Base-by-base conservation (phyloP, 2,888 invertebrate species). In the Deilephila porcellus region DNA sequence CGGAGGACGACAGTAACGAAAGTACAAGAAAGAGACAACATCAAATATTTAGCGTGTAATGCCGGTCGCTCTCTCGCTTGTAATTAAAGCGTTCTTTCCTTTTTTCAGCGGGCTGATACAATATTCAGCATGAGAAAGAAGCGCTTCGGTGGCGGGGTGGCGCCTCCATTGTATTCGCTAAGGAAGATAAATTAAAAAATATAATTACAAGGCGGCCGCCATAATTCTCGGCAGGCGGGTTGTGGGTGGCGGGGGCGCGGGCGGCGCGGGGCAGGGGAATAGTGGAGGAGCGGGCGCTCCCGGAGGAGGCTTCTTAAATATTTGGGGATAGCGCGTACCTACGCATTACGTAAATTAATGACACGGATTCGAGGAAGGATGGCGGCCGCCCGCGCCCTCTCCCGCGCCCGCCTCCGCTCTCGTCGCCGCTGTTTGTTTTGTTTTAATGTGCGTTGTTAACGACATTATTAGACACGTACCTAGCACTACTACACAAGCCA, bases 101-200 rank as follows among this genome's bases (percentile, higher is more conserved):
- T 93, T 94, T 94, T 94, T 94, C 93, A 94, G 93, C 91, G 90
- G 93, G 91, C 94, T 93, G 93, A 94, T 94, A 94, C 94, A 94
- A 94, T 94, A 94, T 94, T 94, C 94, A 94, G 94, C 93, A 93
- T 93, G 93, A 93, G 94, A 93, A 94, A 93, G 94, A 93, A 93
- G 93, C 93, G 92, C 90, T 93, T 86, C 91, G 91, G 93, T 92
- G 92, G 93, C 92, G 89, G 93, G 94, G 94, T 93, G 94, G 94
- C 93, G 93, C 94, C 94, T 93, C 94, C 94, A 95, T 95, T 95
- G 95, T 95, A 93, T 93, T 94, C 95, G 95, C 95, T 95, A 96
- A 96, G 95, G 95, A 96, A 96, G 96, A 96, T 96, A 96, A 96
- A 96, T 96, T 96, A 96, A 96, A 96, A 96, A 96, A 96, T 96